phyloP scores from a whole-genome alignment of 2,113 vertebrate species.

The Desmodus rotundus region DNA sequence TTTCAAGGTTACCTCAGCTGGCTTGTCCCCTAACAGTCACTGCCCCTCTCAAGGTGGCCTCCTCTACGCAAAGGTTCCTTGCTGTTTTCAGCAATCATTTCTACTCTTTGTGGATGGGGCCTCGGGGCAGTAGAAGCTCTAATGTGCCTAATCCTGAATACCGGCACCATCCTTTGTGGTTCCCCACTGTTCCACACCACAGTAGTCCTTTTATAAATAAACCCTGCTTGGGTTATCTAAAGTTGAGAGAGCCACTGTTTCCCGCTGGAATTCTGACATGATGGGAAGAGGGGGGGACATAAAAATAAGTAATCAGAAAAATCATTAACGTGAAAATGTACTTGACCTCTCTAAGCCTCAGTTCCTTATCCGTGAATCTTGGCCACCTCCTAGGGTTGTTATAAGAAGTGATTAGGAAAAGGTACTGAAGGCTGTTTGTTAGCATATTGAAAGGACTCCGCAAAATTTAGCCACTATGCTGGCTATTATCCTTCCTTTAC shows the following conservation, averaged over 20 bases:
- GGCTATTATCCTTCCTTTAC: not conserved
- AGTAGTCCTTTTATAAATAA: not conserved
- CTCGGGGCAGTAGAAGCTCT: not conserved
- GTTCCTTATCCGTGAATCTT: not conserved
- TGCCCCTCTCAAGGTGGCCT: not conserved
- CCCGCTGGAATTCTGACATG: not conserved
- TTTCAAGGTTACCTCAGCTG: not conserved
- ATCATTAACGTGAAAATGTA: not conserved
- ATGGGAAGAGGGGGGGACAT: not conserved
- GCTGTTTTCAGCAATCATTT: not conserved
- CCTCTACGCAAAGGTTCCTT: not conserved
- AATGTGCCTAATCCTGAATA: not conserved
- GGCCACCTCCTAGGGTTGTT: not conserved
- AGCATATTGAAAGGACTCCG: not conserved
- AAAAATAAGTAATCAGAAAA: not conserved
- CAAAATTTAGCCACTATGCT: not conserved
- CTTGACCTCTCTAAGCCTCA: not conserved
- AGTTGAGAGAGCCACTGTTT: not conserved
- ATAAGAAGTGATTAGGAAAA: not conserved
- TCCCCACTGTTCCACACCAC: not conserved
- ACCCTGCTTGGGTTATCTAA: not conserved
- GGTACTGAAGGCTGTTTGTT: not conserved
- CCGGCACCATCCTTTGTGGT: too few relatives aligned
- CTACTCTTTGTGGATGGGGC: rapidly evolving
- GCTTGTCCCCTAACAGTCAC: not conserved